Evolutionary conservation across 2,113 vertebrate species (phyloP), one percentile per base, ranked within the genome.

Genomic region (Anseranas semipalmata): DNA sequence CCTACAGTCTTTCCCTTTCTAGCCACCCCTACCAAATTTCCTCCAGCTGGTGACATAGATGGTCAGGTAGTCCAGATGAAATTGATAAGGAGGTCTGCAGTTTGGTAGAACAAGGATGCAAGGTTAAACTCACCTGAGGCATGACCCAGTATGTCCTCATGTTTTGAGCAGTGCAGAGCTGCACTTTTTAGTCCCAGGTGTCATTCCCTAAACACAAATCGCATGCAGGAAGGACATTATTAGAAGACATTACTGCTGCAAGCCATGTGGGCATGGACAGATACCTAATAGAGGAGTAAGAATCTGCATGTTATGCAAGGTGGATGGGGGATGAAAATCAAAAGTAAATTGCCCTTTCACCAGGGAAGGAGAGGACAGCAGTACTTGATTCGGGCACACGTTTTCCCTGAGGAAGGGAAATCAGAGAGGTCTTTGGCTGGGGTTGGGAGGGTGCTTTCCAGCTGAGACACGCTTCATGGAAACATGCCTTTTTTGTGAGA

Each of bases 371-470:
- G 41, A 43, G 41, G 35, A 12, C 19, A 27, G 53, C 66, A 75
- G 0, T 3, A 1, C 17, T 62, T 2, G 0, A 1, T 32, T 19
- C 39, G 66, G 27, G 71, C 33, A 17, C 0, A 0, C 2, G 0
- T 20, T 33, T 39, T 27, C 13, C 22, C 10, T 21, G 21, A 5
- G 41, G 37, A 19, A 39, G 22, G 9, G 32, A n/a, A 9, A 3
- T 39, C 25, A 43, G 11, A 27, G 32, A 15, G 18, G 28, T n/a
- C 43, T 71, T 30, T n/a, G 35, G 3, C 0, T 50, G 39, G 32
- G 21, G 17, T 9, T 22, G 21, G 87, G 35, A 28, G 30, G n/a
- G 35, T 1, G 2, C 25, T 50, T 59, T 46, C 12, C n/a, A 4
- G 12, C 0, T 33, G 72, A 72, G 65, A 30, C 74, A 30, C 17